A percentile compares a stretch with the other conserved stretches of the same genome.
phyloP scores from a whole-genome alignment of 1,140 invertebrate genomes.

The Sipha flava region DNA sequence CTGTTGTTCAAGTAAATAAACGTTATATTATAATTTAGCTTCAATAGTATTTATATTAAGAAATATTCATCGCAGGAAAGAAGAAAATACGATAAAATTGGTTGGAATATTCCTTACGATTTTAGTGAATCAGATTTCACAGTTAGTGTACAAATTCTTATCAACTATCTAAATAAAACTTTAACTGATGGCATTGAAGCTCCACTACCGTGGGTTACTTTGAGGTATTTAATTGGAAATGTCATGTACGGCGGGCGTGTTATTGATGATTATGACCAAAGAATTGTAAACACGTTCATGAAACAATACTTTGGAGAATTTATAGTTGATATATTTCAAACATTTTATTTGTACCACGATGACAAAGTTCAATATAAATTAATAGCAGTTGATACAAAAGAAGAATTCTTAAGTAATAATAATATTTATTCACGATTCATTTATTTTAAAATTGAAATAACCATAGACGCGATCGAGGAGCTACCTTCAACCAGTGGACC shows the following conservation, averaged over 20 bases:
- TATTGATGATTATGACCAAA: conserved; percentile 78
- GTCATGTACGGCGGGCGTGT: conserved; percentile 89
- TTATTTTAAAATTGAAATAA: neutral
- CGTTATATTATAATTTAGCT: conserved; percentile 33
- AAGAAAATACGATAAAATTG: conserved; percentile 83
- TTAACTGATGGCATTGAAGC: conserved; percentile 32
- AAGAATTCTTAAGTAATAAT: conserved; percentile 55
- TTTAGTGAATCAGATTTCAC: conserved; percentile 87
- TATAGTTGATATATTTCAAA: conserved; percentile 78
- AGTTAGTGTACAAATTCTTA: conserved; percentile 72
- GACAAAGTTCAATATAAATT: conserved; percentile 67
- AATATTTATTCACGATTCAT: neutral
- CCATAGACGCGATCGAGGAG: conserved; percentile 51
- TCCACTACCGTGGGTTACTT: conserved; percentile 72
- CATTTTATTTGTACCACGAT: conserved; percentile 78
- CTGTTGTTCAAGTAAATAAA: conserved; percentile 59
- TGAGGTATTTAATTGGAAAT: conserved; percentile 86
- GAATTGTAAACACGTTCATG: conserved; percentile 79
- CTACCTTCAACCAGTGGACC: conserved; percentile 67
- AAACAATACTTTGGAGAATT: conserved; percentile 91
- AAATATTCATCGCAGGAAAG: conserved; percentile 51
- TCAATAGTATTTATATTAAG: conserved; percentile 40
- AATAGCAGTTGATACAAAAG: conserved; percentile 57
- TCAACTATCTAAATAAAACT: conserved; percentile 61
- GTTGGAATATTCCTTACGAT: conserved; percentile 88